Evolutionary conservation across 2,113 vertebrate genomes (phyloP), one percentile per base, ranked within the genome.

Genomic region (Burhinus bistriatus): DNA sequence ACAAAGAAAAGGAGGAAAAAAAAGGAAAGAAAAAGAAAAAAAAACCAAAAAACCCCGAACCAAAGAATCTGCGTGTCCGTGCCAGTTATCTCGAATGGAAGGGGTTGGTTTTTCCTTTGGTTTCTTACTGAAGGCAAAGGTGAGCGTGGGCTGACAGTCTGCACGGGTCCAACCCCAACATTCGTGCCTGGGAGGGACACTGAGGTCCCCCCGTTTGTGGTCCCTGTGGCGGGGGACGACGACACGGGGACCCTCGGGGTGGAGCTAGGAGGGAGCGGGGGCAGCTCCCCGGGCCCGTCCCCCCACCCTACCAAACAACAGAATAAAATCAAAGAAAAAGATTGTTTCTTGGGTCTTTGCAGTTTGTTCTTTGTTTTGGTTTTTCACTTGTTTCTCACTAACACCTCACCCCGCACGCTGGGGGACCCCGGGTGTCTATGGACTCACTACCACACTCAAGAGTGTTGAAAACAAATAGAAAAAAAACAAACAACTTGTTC

Each of bases 121-220:
- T 98, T 98, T 98, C 96, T 95, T 86, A 95, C 96, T 97, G 98
- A 98, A 98, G 97, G 97, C 97, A 96, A 97, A 97, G 97, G 97
- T 73, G 97, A 97, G 96, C 94, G 84, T 62, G 91, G 95, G 96
- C 91, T 95, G 94, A 87, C 65, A 83, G 93, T 47, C 91, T 88
- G 93, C 96, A 61, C 59, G 59, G 94, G 92, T 32, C 87, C 27
- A 5, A 23, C 16, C 81, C 45, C 22, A 5, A n/a, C 49, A 6
- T 25, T 49, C 45, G 5, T 23, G 9, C 2, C 45, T 2, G 5
- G 52, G 57, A n/a, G n/a, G 34, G 34, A 40, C 70, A 18, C 2
- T 1, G 2, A 5, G 40, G 30, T 9, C 69, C 57, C 78, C 64
- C 55, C 25, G 0, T 1, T 6, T 20, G 73, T 44, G 92, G 92